Percentiles rank a stretch among this genome's conserved stretches.
phyloP scores from a whole-genome alignment of 1,140 invertebrate genomes.

The Penaeus japonicus region DNA sequence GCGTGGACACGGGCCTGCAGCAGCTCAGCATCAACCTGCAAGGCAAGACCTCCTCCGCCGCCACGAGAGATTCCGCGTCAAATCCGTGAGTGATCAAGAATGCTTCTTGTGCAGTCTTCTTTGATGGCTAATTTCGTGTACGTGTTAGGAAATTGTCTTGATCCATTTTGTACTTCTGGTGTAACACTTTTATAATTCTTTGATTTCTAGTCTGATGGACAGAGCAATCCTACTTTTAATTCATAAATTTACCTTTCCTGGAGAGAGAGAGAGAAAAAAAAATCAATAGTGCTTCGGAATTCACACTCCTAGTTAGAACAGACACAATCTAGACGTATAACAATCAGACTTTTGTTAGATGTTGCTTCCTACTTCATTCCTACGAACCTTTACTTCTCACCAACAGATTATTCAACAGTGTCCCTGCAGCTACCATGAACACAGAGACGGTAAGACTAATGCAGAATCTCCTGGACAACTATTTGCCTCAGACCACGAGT shows the following conservation, averaged over 20 bases:
- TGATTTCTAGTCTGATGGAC: too few relatives aligned
- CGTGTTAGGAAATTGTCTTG: background rate
- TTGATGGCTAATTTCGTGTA: background rate
- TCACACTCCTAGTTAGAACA: background rate
- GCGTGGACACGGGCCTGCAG: background rate
- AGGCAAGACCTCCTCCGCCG: conserved; percentile 29
- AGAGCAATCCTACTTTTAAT: too few relatives aligned
- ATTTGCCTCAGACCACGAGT: conserved; percentile 70
- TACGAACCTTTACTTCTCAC: background rate
- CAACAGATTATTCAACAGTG: conserved; percentile 41
- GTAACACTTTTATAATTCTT: too few relatives aligned
- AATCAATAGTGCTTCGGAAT: background rate
- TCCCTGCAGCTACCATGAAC: background rate
- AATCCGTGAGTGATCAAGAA: conserved; percentile 35
- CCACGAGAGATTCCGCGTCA: background rate
- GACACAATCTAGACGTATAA: background rate
- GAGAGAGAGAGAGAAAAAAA: background rate
- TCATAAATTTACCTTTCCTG: too few relatives aligned
- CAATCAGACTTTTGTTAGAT: background rate
- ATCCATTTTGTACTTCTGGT: background rate
- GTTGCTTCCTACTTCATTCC: background rate
- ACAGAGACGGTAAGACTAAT: conserved; percentile 40
- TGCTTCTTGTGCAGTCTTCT: too few relatives aligned
- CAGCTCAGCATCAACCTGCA: conserved; percentile 19
- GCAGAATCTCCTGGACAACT: conserved; percentile 59